A percentile compares a stretch with the other conserved stretches of the same genome.
phyloP scores from a whole-genome alignment of 2,797 vertebrate genomes.

The Eulemur rubriventer region DNA sequence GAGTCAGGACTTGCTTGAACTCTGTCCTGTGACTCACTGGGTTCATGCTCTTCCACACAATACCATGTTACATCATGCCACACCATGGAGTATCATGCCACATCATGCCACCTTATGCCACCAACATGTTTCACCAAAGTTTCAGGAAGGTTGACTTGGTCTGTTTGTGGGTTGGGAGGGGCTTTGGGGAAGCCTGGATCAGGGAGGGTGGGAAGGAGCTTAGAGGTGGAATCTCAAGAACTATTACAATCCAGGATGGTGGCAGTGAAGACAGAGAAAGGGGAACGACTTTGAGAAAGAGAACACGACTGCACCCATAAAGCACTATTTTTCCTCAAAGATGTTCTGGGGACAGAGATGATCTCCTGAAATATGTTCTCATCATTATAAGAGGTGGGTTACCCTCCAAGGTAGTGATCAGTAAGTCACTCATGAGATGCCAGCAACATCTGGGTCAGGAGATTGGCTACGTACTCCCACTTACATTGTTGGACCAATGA shows the following conservation, averaged over 20 bases:
- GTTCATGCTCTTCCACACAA: not conserved
- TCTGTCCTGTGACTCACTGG: not conserved
- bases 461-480: fast-evolving
- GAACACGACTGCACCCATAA: not conserved
- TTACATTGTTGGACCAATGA: not conserved
- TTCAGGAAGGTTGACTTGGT: not conserved
- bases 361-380: not conserved
- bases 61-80: not conserved
- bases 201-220: not conserved
- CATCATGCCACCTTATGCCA: not conserved
- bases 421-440: not conserved
- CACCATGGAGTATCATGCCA: not conserved
- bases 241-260: not conserved
- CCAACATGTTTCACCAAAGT: not conserved
- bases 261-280: not conserved
- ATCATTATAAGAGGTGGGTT: not conserved
- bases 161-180: not conserved
- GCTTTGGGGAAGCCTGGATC: not conserved
- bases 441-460: not conserved
- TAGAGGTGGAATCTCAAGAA: not conserved
- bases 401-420: not conserved
- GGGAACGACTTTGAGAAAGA: not conserved
- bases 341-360: not conserved
- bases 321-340: not conserved
- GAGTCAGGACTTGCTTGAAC: not conserved